Percentiles rank a stretch among this genome's conserved stretches.
Conservation (phyloP, 1,140 invertebrate genomes). For the Chymomyza costata region DNA sequence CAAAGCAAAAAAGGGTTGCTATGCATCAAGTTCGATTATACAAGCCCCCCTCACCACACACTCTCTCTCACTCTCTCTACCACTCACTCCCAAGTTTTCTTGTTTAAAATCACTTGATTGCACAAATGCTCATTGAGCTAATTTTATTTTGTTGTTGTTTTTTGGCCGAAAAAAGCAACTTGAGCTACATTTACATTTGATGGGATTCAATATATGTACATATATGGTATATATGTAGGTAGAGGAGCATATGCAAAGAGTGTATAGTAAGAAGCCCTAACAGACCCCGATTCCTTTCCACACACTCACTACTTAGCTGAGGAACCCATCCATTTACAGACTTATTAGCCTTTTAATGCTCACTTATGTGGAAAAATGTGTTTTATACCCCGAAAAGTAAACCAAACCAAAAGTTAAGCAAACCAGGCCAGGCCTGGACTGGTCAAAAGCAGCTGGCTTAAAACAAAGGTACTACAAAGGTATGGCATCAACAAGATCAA, state of each 20-base stretch:
- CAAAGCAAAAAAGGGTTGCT: conserved; percentile 29
- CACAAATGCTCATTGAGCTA: conserved; percentile 73
- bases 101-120: conserved; percentile 71
- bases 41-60: conserved; percentile 7
- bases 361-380: conserved; percentile 46
- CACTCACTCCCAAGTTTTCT: conserved; percentile 32
- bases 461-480: conserved; percentile 10
- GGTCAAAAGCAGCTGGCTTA: background rate
- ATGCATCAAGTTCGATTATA: conserved; percentile 34
- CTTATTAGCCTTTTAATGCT: conserved; percentile 36
- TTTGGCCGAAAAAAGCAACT: conserved; percentile 22
- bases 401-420: too few relatives aligned
- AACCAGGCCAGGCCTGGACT: too few relatives aligned
- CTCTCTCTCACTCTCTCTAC: background rate
- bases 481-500: conserved; percentile 20
- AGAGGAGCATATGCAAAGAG: conserved; percentile 47
- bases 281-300: conserved; percentile 14
- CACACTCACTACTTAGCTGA: too few relatives aligned
- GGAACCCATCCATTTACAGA: conserved; percentile 25
- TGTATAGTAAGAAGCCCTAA: conserved; percentile 33
- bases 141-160: conserved; percentile 51
- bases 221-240: too few relatives aligned
- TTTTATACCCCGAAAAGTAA: too few relatives aligned
- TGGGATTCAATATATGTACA: conserved; percentile 40
- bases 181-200: conserved; percentile 60